Base-by-base conservation (phyloP, 2,113 vertebrate genomes). In the Diglossa brunneiventris region DNA sequence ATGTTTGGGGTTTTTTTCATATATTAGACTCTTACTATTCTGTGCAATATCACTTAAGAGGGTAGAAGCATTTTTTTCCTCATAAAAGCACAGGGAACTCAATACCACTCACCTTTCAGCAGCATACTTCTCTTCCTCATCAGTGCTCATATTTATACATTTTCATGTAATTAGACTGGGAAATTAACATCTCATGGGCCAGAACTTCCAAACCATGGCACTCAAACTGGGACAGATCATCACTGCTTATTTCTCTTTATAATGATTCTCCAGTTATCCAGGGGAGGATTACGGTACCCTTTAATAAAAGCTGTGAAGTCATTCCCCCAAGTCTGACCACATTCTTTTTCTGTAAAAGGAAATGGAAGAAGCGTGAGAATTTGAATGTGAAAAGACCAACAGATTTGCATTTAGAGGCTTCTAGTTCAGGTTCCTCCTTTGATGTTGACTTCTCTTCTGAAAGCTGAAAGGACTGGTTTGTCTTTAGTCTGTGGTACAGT, bases 381-480 rank as follows among this genome's bases (percentile, higher is more conserved):
- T 89, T 93, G 52, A 92, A 84, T 78, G 35, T 58, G 80, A 95
- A 95, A 93, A 93, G 76, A 83, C 64, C 61, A 86, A 72, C 27
- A 64, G 72, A 94, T 94, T 90, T 92, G 66, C 85, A 93, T 90
- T 83, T 96, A 69, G 89, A 93, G 85, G 41, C 44, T 94, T 93
- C 31, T 78, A 20, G 76, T 93, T 87, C 7, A 3, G 58, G n/a
- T 84, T 90, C 13, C 15, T 91, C 66, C 69, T 90, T 93, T 93
- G 83, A 96, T 94, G 86, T 75, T 92, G 77, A 77, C 53, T 92
- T 94, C 66, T 24, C 37, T 68, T 62, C 80, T 87, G 75, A 90
- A 81, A 89, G 79, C 90, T 96, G 92, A 97, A 97, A 96, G 58
- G 37, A 20, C 62, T 90, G 62, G 73, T 92, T 92, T 96, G 92